These are phyloP conservation scores for Semotilus atromaculatus DNA, from an alignment of 2,797 vertebrate genomes.

Conservation along the genomic window DNA sequence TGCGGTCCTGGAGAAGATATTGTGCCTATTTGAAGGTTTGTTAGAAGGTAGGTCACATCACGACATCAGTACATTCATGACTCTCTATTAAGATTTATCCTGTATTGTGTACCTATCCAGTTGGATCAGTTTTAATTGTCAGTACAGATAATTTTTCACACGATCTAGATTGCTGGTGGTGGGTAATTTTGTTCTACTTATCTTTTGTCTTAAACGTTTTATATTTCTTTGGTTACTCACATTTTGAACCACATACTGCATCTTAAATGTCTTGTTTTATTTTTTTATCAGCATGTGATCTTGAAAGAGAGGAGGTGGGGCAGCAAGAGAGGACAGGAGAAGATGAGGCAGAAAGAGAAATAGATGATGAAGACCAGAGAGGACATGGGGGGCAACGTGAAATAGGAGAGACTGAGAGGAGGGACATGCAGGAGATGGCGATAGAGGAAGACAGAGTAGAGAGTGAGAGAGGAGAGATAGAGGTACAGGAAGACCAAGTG, in stretches of 20 bases:
- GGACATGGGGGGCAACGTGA: background rate
- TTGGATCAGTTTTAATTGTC: background rate
- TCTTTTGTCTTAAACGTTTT: background rate
- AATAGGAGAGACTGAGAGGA: constrained; percentile 10
- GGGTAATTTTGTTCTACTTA: background rate
- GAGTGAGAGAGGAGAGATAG: no score
- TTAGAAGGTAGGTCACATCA: no score
- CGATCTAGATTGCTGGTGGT: background rate
- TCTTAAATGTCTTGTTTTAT: background rate
- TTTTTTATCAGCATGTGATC: background rate
- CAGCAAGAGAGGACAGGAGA: constrained; percentile 8
- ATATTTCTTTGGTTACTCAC: background rate
- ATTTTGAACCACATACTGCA: background rate
- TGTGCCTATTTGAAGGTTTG: no score
- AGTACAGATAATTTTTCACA: background rate
- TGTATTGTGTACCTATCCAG: background rate
- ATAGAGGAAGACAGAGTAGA: no score
- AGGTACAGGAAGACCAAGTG: no score
- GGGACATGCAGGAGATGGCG: background rate
- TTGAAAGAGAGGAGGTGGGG: constrained; percentile 8
- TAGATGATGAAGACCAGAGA: background rate
- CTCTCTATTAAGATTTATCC: no score
- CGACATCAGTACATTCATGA: no score
- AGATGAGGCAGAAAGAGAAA: background rate
- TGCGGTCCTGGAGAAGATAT: no score